A percentile compares a stretch with the other conserved stretches of the same genome.
phyloP scores from a whole-genome alignment of 2,797 vertebrate genomes.

The Cephalopachus bancanus region DNA sequence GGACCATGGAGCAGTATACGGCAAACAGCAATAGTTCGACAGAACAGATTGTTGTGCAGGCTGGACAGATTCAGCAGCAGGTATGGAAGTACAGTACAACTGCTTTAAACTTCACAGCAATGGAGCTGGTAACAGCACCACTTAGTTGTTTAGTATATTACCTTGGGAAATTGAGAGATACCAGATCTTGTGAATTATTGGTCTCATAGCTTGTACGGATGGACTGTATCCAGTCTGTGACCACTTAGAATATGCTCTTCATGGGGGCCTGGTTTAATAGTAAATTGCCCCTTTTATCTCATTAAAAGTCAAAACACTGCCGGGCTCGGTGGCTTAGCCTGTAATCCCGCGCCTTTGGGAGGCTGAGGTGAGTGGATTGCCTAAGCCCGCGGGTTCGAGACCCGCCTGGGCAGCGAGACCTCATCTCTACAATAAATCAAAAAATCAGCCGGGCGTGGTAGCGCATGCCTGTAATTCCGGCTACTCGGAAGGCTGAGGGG shows the following conservation, averaged over 20 bases:
- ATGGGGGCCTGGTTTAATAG: slow-evolving; percentile 1
- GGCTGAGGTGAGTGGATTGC: no score
- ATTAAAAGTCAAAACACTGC: neutral
- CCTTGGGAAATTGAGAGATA: neutral
- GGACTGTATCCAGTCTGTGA: neutral
- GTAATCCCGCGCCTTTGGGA: no score
- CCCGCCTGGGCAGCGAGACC: no score
- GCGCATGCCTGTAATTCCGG: no score
- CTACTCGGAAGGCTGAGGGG: no score
- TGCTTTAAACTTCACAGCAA: neutral
- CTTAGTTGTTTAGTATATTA: neutral
- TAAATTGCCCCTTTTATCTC: neutral
- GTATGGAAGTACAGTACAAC: slow-evolving; percentile 84
- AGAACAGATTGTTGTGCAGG: slow-evolving; percentile 98
- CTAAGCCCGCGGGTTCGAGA: no score
- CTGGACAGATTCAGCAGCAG: slow-evolving; percentile 98
- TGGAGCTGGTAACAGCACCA: neutral
- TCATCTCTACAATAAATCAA: no score
- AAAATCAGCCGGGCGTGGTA: no score
- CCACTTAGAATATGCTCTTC: slow-evolving; percentile 42
- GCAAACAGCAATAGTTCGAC: slow-evolving; percentile 94
- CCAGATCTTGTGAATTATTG: neutral
- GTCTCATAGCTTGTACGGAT: neutral
- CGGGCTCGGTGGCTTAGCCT: no score
- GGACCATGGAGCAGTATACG: slow-evolving; percentile 96